Evolutionary conservation across 2,888 invertebrate genomes (phyloP), one percentile per base, ranked within the genome.

Genomic region (Archaeoteleia sp.): DNA sequence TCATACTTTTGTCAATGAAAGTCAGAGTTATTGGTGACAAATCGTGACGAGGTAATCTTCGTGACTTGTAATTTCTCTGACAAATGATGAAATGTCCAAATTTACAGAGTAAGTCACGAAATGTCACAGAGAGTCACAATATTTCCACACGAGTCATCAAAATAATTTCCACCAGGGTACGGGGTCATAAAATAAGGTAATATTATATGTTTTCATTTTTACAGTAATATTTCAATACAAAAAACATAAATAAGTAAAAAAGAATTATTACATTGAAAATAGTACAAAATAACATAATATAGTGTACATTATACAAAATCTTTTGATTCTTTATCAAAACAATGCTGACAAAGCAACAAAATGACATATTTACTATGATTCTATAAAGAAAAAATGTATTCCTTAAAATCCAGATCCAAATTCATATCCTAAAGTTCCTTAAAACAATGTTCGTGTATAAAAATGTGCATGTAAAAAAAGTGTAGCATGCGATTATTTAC

Each of bases 391-490:
- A 23, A 23, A 23, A 34, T 13, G 8, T 15, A n/a, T 34, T 6
- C 32, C 5, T 13, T n/a, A 29, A 60, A 58, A 48, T 43, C 43
- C 57, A 5, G 5, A 60, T 49, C 48, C 60, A 60, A 66, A 66
- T 60, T 66, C 54, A 14, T 40, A 8, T 10, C 17, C 54, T 37
- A 40, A 57, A 34, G 29, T 58, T 53, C 14, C 65, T 65, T 57
- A 57, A 45, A 51, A 34, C 40, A 51, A 51, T 57, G 45, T 57
- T 65, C 51, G 45, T 65, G 45, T 2, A 27, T 53, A 57, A 34
- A 57, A 57, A 53, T 48, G 34, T 43, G 53, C 40, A 25, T 53
- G 51, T 57, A 51, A 51, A 65, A 65, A 65, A 58, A 45, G 46
- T 51, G 46, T 51, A 32, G 37, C 23, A 46, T 40, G 45, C 30